Percentiles rank a stretch among this genome's conserved stretches.
phyloP scores from a whole-genome alignment of 2,113 vertebrate species.

The Pelobates fuscus region DNA sequence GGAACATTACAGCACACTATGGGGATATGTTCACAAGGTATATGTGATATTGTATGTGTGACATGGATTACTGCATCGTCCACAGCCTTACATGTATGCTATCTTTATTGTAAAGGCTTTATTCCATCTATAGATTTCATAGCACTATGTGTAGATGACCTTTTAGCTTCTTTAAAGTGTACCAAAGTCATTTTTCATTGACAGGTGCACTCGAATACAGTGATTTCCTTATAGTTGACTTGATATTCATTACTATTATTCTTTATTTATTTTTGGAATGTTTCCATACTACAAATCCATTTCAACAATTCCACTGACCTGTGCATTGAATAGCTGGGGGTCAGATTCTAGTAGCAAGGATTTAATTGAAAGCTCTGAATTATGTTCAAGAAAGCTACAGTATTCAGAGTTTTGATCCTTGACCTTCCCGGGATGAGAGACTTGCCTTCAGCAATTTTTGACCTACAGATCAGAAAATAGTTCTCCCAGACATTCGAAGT shows the following conservation, averaged over 20 bases:
- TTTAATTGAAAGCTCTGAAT: conserved; percentile 12
- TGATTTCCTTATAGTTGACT: background rate
- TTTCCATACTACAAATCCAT: conserved; percentile 1
- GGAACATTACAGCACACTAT: no score
- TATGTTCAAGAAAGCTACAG: conserved; percentile 5
- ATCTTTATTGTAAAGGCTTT: no score
- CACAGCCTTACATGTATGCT: no score
- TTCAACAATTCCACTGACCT: background rate
- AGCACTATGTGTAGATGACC: no score
- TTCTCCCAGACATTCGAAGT: background rate
- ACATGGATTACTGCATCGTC: no score
- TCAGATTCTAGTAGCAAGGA: background rate
- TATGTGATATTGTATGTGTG: no score
- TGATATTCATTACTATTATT: no score
- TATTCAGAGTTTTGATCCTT: conserved; percentile 5
- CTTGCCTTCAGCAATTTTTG: conserved; percentile 14
- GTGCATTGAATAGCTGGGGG: background rate
- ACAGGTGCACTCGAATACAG: no score
- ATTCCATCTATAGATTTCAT: no score
- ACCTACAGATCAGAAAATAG: background rate
- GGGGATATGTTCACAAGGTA: no score
- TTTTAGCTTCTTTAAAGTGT: no score
- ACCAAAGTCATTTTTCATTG: no score
- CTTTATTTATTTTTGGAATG: background rate
- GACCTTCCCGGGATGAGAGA: conserved; percentile 8